A percentile compares a stretch with the other conserved stretches of the same genome.
Evolutionary conservation across 1,140 invertebrate genomes (phyloP).

Genomic region (Aporrectodea caliginosa): DNA sequence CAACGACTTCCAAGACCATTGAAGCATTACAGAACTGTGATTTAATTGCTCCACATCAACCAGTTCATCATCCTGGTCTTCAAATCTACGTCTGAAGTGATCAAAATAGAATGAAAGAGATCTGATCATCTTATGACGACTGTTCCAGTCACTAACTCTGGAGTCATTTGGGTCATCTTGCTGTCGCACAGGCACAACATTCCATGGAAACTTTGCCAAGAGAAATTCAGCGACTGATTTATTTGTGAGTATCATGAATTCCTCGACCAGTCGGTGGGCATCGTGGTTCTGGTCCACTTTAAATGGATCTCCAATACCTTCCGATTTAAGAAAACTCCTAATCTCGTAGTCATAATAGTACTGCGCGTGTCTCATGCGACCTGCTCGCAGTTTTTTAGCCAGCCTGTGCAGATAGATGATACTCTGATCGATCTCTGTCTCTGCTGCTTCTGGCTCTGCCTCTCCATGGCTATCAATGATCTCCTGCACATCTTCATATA

Average conservation of each 20-base stretch:
- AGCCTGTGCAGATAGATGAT: no score
- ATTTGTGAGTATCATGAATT: conserved; percentile 46
- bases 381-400: conserved; percentile 37
- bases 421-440: no score
- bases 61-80: background rate
- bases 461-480: background rate
- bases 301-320: conserved; percentile 38
- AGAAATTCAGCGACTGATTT: conserved; percentile 42
- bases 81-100: background rate
- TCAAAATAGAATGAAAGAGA: conserved; percentile 5
- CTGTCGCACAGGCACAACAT: conserved; percentile 39
- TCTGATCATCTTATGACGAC: background rate
- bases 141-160: conserved; percentile 39
- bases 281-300: conserved; percentile 36
- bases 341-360: no score
- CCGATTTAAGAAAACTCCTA: no score
- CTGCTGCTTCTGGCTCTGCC: background rate
- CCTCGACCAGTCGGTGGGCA: conserved; percentile 44
- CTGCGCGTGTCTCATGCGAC: conserved; percentile 34
- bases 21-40: no score
- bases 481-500: conserved; percentile 15
- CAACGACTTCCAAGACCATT: background rate
- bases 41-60: no score
- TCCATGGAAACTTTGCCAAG: conserved; percentile 36
- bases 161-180: conserved; percentile 38